These are phyloP conservation scores for Thalassaphorura encarpata DNA, from an alignment of 1,140 invertebrate genomes.

Conservation along the genomic window DNA sequence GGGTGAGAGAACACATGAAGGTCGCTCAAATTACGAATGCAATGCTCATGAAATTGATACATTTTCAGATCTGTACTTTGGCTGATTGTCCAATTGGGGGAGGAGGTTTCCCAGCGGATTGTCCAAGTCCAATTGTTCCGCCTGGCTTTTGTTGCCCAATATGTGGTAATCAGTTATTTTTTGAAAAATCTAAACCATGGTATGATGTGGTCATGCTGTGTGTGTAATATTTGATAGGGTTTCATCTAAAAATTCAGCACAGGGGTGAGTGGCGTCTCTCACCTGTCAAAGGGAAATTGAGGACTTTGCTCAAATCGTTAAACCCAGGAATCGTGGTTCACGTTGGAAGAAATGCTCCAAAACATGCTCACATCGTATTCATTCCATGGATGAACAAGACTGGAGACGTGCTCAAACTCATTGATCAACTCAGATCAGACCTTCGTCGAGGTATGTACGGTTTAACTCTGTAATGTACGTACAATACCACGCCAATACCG, in stretches of 20 bases:
- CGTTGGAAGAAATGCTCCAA: slow-evolving; percentile 9
- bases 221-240: too few relatives aligned
- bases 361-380: slow-evolving; percentile 17
- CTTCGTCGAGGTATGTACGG: neutral
- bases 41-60: too few relatives aligned
- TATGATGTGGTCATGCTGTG: neutral
- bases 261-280: neutral
- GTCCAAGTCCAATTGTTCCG: slow-evolving; percentile 22
- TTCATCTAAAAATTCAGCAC: slow-evolving; percentile 24
- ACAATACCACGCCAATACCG: too few relatives aligned
- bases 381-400: slow-evolving; percentile 14
- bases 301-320: neutral
- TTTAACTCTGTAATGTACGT: too few relatives aligned
- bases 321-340: neutral
- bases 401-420: neutral
- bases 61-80: too few relatives aligned
- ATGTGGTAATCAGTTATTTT: slow-evolving; percentile 28
- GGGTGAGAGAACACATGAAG: too few relatives aligned
- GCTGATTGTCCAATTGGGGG: too few relatives aligned
- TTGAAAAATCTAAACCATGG: too few relatives aligned
- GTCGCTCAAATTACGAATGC: too few relatives aligned
- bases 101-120: slow-evolving; percentile 1
- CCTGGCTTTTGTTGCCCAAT: slow-evolving; percentile 31
- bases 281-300: slow-evolving; percentile 8
- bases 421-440: slow-evolving; percentile 2